Evolutionary conservation across 2,113 vertebrate species (phyloP), one percentile per base, ranked within the genome.

Genomic region (Spilogale gracilis): DNA sequence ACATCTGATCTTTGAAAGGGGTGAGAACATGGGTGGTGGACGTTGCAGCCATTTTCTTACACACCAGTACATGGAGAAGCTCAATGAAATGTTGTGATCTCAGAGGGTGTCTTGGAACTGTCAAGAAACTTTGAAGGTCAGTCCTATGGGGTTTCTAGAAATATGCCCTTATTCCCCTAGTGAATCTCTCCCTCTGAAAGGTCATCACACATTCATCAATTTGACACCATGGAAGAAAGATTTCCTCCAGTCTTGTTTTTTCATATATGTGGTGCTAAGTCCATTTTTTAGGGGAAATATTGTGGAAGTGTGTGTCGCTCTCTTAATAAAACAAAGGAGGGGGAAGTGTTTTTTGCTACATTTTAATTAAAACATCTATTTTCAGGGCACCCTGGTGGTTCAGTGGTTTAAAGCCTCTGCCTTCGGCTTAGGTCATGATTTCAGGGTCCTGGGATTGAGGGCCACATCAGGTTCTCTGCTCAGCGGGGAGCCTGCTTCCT

Each of bases 21-120:
- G 94, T 96, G 95, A 96, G 92, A 89, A 92, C 92, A 95, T 96
- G 91, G 94, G 79, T 89, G 95, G 81, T 93, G 88, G 71, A 95
- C 74, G 81, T 12, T 86, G 76, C 67, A 89, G 89, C 0, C 0
- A 5, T 82, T 96, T 95, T 91, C 92, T 96, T 96, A 79, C 71
- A 32, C 43, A 85, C 54, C 80, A 98, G 80, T 30, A 17, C 58
- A 20, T 0, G 63, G 85, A 3, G 0, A 48, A 38, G 67, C 25
- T 92, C 86, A 54, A 73, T 56, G 78, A 83, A 74, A 45, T n/a
- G 86, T 38, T 82, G 16, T 96, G 43, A 94, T 50, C 61, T 84
- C 83, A 96, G 45, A 94, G 84, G 25, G n/a, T 27, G 27, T 93
- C n/a, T 45, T 89, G 78, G 58, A 96, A 48, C n/a, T 80, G 52